Base-by-base conservation (phyloP, 2,113 vertebrate genomes). In the Engraulis encrasicolus region DNA sequence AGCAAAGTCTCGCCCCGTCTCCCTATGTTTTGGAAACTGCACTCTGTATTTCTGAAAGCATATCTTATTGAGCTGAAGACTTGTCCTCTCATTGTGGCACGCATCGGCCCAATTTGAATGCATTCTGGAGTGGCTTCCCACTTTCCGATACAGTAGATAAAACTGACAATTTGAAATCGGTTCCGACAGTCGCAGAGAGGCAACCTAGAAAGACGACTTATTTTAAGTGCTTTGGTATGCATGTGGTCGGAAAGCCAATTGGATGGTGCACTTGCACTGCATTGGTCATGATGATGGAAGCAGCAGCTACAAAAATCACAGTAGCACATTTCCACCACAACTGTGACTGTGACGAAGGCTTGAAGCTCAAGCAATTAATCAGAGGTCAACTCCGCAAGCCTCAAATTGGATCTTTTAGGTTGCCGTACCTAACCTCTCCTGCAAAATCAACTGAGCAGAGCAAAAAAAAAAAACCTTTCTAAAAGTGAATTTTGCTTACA, bases 261-360 rank as follows among this genome's bases (percentile, higher is more conserved):
- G 91, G 89, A 90, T 89, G 87, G 82, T 85, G 88, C 90, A 89
- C 93, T 88, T 85, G 88, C 90, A 89, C 93, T 88, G 80, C 89
- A 86, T 84, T 71, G 86, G 88, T 90, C 88, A 88, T 87, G 87
- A 88, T 91, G 88, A 93, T 93, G 40, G 40, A 9, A 93, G 91
- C 90, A 93, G 92, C 93, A 93, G 92, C 93, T 94, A 91, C 92
- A 92, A 92, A n/a, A 94, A 93, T 94, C 91, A 94, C 91, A 94
- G 93, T 93, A 92, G 93, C 86, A 23, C 89, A 90, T 86, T 85
- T 87, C 88, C 88, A 90, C 93, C 93, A 82, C 94, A 94, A 93
- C 88, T 91, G n/a, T n/a, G 79, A 92, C 86, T 86, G 80, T n/a
- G 37, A 23, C 58, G 12, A 66, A 66, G 6, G 58, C 58, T 80